Conservation (phyloP, 2,888 invertebrate genomes). For the Nineta flava region DNA sequence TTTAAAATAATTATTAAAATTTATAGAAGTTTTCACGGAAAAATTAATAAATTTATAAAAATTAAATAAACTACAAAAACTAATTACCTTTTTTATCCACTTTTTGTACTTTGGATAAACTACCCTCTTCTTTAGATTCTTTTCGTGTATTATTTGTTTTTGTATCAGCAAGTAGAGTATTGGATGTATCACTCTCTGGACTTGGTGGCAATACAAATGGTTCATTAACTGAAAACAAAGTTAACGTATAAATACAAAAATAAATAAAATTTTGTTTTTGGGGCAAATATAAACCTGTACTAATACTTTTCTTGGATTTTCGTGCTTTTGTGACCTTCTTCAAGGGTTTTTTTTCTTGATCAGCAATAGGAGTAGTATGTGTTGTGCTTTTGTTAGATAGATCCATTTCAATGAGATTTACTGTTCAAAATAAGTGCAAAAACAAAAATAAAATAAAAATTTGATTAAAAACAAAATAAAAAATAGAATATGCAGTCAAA, state of each 20-base stretch:
- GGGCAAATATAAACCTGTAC: neutral
- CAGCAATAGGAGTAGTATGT: conserved; percentile 1
- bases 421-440: neutral
- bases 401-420: neutral
- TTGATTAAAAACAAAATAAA: neutral
- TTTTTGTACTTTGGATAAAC: conserved; percentile 4
- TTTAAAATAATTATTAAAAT: no score
- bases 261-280: neutral
- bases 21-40: neutral
- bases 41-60: conserved; percentile 8
- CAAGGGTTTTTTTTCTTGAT: conserved; percentile 2
- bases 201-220: conserved; percentile 22
- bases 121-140: neutral
- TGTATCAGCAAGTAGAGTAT: conserved; percentile 12
- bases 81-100: conserved; percentile 3
- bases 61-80: conserved; percentile 3
- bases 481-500: neutral
- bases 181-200: conserved; percentile 27
- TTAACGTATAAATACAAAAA: neutral
- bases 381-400: neutral
- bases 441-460: neutral
- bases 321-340: neutral
- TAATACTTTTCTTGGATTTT: conserved; percentile 4
- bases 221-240: neutral
- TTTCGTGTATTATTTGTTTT: neutral